phyloP scores from a whole-genome alignment of 2,888 invertebrate species.

The Tricholauxania praeusta region DNA sequence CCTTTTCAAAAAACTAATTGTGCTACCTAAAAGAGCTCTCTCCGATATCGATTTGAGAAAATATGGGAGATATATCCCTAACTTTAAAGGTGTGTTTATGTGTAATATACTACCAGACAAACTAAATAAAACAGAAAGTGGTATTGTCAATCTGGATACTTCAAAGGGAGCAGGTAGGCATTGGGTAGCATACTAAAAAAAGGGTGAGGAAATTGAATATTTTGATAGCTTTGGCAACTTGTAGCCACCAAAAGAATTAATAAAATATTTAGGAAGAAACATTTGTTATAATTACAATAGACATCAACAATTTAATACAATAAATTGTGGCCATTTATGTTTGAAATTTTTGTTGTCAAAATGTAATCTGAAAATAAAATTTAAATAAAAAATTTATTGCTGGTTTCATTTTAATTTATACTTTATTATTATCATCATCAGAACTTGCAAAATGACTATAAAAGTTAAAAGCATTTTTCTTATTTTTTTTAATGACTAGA shows the following conservation, averaged over 20 bases:
- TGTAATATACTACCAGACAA: slow-evolving; percentile 38
- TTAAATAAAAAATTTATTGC: too few species aligned
- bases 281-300: slow-evolving; percentile 53
- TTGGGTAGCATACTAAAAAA: slow-evolving; percentile 61
- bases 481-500: too few species aligned
- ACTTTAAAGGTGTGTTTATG: slow-evolving; percentile 56
- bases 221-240: slow-evolving; percentile 64
- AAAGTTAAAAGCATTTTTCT: too few species aligned
- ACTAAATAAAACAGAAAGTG: slow-evolving; percentile 32
- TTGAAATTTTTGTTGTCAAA: slow-evolving; percentile 36
- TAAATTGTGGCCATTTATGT: slow-evolving; percentile 39
- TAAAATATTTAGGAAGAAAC: slow-evolving; percentile 49
- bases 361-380: slow-evolving; percentile 10
- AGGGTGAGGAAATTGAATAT: slow-evolving; percentile 53
- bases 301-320: slow-evolving; percentile 51
- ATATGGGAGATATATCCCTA: slow-evolving; percentile 6
- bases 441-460: too few species aligned
- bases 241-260: slow-evolving; percentile 54
- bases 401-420: too few species aligned
- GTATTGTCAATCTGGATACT: slow-evolving; percentile 51
- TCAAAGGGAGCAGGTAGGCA: slow-evolving; percentile 54
- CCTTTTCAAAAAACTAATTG: slow-evolving; percentile 49
- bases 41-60: slow-evolving; percentile 52
- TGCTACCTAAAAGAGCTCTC: slow-evolving; percentile 48
- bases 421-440: too few species aligned